Conservation (phyloP, 2,797 vertebrate genomes). For the Rhinatrema bivittatum region DNA sequence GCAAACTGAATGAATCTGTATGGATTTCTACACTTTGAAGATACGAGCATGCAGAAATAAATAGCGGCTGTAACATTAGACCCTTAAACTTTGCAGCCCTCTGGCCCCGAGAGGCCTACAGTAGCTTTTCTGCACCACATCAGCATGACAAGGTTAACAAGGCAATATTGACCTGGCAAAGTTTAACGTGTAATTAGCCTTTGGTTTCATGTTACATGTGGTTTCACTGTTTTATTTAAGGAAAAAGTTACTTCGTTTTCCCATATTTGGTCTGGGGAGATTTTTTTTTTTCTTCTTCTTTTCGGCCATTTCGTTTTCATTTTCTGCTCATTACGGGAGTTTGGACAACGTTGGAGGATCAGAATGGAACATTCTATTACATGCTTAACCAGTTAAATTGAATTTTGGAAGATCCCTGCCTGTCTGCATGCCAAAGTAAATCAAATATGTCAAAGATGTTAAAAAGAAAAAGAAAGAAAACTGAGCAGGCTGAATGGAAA, state of each 20-base stretch:
- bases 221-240: conserved; percentile 5
- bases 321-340: background rate
- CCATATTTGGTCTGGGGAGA: background rate
- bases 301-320: no score
- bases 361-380: no score
- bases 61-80: conserved; percentile 6
- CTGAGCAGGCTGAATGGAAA: no score
- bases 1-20: no score
- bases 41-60: background rate
- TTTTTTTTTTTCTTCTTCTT: background rate
- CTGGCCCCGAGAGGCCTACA: background rate
- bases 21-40: background rate
- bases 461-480: no score
- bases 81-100: background rate
- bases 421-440: no score
- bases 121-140: conserved; percentile 11
- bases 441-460: no score
- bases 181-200: conserved; percentile 3
- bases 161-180: conserved; percentile 11
- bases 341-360: no score
- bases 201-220: conserved; percentile 1
- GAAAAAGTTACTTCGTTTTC: conserved; percentile 18
- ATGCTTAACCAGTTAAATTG: no score
- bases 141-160: conserved; percentile 24
- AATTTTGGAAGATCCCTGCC: no score